Base-by-base conservation (phyloP, 2,888 invertebrate species). In the Leptogaster cylindrica region DNA sequence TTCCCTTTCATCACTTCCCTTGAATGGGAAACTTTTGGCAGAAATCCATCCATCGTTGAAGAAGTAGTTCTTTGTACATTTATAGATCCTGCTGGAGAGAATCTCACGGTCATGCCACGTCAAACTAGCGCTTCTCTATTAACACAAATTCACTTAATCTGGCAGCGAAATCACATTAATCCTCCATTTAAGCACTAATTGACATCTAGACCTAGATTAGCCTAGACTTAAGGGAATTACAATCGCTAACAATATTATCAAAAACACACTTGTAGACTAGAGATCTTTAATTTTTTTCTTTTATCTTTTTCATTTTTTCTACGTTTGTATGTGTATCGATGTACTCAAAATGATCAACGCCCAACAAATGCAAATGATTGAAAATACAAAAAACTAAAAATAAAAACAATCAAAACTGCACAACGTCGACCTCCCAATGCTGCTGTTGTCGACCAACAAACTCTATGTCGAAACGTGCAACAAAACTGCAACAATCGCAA, bases 141-240 rank as follows among this genome's bases (percentile, higher is more conserved):
- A 7, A 10, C 36, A 55, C 55, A 23, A 55, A 55, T 23, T 55
- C 55, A 36, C 23, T 36, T 48, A 48, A 55, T 31, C 55, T 55
- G 10, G 18, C 16, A 39, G 7, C 25, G 12, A 12, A 55, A 39
- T 55, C 36, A 36, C 55, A 55, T 23, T 28, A 55, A 55, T 55
- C 55, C 39, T 16, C 55, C 39, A 33, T 36, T 55, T 36, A n/a
- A 55, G 39, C 36, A 39, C 39, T 33, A 31, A 55, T 39, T 20
- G 25, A 14, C 25, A 55, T 23, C 8, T 12, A 55, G 31, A 14
- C 23, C 28, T 44, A 61, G 44, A 61, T 44, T 61, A 44, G 28
- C 28, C n/a, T 27, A 44, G 44, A 16, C 44, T 61, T 44, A 44
- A 28, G 44, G 16, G 44, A 46, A 28, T 44, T 61, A 61, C 16